Evolutionary conservation across 2,797 vertebrate genomes (phyloP), one percentile per base, ranked within the genome.

Genomic region (Neoniphon sammara): DNA sequence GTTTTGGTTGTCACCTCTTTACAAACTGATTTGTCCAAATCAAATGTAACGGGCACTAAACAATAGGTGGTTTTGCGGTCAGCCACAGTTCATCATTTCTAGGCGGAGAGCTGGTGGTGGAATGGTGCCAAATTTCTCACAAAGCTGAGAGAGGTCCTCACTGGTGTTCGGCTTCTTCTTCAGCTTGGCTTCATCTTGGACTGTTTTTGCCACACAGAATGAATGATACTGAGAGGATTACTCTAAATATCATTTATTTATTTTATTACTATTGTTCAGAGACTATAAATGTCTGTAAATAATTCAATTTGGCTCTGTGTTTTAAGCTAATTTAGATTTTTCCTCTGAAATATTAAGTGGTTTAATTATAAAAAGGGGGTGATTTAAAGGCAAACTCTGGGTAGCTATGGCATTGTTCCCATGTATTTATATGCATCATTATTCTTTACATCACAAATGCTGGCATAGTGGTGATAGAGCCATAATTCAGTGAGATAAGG

Each of bases 101-200:
- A 12, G 62, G 54, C 67, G 21, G 10, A 60, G 53, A 12, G 31
- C 2, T 14, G 11, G 49, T 78, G 27, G 66, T 55, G 17, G 52
- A 21, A 49, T 54, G 27, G 53, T 63, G 66, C 54, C 31, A 85
- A 65, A 66, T 81, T 78, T 84, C 81, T 83, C 85, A 87, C 66
- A 14, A 39, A 77, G 60, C 62, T 77, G 60, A 44, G 7, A 65
- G 42, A 56, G 47, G 6, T 67, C 52, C 5, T 5, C 5, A 12
- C 56, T 15, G 30, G 25, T 34, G 54, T 69, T 34, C 47, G 4
- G 47, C 53, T 60, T 59, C 25, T 27, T 27, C 31, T 7, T 34
- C 31, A 34, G 31, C 5, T 34, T 47, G 36, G 39, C 50, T 67
- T 53, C 3, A 7, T 12, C 54, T 54, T 39, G 54, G 30, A 42